These are phyloP conservation scores for Thysanoteuthis rhombus DNA, from an alignment of 2,888 invertebrate species.

Conservation along the genomic window DNA sequence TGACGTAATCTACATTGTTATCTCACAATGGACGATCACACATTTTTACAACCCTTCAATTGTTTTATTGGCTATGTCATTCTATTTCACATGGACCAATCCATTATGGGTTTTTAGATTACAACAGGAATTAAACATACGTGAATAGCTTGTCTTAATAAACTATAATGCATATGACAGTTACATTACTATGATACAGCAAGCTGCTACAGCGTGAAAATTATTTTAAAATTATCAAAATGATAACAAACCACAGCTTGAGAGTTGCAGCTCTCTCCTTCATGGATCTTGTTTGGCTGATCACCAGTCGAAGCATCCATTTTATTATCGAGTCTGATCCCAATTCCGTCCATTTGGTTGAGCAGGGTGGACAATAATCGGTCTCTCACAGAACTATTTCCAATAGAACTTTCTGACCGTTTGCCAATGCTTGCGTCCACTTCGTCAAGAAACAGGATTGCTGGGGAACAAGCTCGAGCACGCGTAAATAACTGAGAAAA, in stretches of 20 bases:
- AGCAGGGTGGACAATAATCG: constrained; percentile 74
- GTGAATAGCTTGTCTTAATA: too few relatives aligned
- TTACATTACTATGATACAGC: too few relatives aligned
- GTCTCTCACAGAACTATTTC: constrained; percentile 36
- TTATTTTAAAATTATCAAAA: too few relatives aligned
- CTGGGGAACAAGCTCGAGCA: constrained; percentile 74
- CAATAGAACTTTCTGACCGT: constrained; percentile 47
- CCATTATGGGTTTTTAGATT: too few relatives aligned
- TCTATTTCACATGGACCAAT: too few relatives aligned
- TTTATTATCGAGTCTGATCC: constrained; percentile 59
- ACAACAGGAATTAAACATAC: too few relatives aligned
- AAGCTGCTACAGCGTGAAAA: too few relatives aligned
- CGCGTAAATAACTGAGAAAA: constrained; percentile 71
- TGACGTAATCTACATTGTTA: too few relatives aligned
- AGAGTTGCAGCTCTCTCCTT: background rate
- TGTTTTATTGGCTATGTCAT: too few relatives aligned
- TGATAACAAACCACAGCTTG: background rate
- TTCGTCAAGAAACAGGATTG: constrained; percentile 76
- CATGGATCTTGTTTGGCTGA: background rate
- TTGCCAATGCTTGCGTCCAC: constrained; percentile 70
- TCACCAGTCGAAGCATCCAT: constrained; percentile 36
- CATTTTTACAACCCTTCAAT: too few relatives aligned
- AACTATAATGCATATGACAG: too few relatives aligned
- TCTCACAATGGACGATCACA: too few relatives aligned
- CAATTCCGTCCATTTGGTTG: constrained; percentile 77